A percentile compares a stretch with the other conserved stretches of the same genome.
These are phyloP conservation scores for Falco novaeseelandiae DNA, from an alignment of 2,797 vertebrate species.

Conservation along the genomic window DNA sequence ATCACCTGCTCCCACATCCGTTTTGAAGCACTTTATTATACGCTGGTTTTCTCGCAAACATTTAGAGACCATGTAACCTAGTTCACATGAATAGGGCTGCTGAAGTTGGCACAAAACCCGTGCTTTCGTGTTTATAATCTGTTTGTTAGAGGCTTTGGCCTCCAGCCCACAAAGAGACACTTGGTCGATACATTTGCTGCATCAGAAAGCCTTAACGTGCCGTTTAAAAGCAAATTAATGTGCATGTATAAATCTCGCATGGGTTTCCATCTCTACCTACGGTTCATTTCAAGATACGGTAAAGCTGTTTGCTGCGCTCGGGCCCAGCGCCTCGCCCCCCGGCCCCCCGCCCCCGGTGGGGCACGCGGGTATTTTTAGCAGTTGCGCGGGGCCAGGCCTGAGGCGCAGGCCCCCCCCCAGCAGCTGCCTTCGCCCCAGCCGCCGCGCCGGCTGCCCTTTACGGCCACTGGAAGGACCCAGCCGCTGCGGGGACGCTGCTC, in stretches of 20 bases:
- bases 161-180: rapidly evolving
- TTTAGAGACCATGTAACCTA: rapidly evolving
- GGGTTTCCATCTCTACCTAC: background rate
- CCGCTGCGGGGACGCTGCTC: background rate
- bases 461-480: background rate
- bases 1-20: background rate
- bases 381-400: too few species aligned
- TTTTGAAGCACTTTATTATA: background rate
- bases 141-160: too few species aligned
- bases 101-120: rapidly evolving
- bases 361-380: too few species aligned
- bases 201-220: rapidly evolving
- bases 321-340: background rate
- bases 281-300: too few species aligned
- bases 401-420: too few species aligned
- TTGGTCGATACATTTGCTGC: rapidly evolving
- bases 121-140: rapidly evolving
- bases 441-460: background rate
- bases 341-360: too few species aligned
- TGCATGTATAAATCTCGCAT: rapidly evolving
- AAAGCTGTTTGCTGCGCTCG: rapidly evolving
- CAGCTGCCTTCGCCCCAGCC: background rate
- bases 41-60: background rate
- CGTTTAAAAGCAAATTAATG: too few species aligned
- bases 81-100: rapidly evolving